Evolutionary conservation across 2,113 vertebrate genomes (phyloP), one percentile per base, ranked within the genome.

Genomic region (Amphilophus citrinellus): DNA sequence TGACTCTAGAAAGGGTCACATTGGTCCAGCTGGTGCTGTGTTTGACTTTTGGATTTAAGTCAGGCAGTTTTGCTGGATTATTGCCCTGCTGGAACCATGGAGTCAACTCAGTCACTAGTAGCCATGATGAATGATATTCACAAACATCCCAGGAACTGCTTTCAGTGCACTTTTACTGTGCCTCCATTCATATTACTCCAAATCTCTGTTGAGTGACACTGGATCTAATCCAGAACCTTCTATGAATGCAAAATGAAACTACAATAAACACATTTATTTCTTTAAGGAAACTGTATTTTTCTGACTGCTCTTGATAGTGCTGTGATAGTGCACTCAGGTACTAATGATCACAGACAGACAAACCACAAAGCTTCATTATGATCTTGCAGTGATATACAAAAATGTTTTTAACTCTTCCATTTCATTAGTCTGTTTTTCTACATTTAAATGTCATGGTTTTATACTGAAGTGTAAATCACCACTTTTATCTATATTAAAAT

Each of bases 71-170:
- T 59, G 82, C 61, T 73, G 47, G 44, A 80, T 30, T 76, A 65
- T 80, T 13, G 68, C 80, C 66, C 84, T 76, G 84, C 83, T 85
- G 80, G 80, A 66, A 57, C 53, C 76, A 32, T n/a, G 2, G 59
- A 56, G 76, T 83, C 77, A 73, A 81, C 76, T 66, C 75, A 61
- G 47, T 30, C 1, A 4, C 82, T 77, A 83, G 87, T 83, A 77
- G 75, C 89, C 85, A 91, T 62, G 92, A 78, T 79, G 22, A 92
- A 87, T 0, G 57, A 80, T 76, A 80, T 88, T 93, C 90, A 87
- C 63, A 89, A 91, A 89, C 65, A 17, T 85, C 53, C 57, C 44
- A 79, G 84, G 80, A 88, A 88, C 88, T 75, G 37, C 75, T 91
- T 80, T 80, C 57, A 91, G 77, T 73, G 44, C 75, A 39, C 66